These are phyloP conservation scores for Lepus oiostolus DNA, from an alignment of 2,797 vertebrate species.

Conservation along the genomic window DNA sequence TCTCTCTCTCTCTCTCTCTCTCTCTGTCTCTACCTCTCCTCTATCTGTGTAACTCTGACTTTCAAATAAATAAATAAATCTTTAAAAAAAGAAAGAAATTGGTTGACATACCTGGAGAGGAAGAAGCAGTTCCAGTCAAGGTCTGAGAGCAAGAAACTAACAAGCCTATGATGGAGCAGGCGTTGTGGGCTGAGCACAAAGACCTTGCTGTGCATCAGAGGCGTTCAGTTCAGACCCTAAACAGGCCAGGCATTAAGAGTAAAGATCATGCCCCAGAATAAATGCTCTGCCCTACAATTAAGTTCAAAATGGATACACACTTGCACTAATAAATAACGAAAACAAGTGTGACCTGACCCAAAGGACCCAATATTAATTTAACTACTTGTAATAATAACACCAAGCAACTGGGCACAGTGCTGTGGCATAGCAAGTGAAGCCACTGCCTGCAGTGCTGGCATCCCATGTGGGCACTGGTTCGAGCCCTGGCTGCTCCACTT, in stretches of 20 bases:
- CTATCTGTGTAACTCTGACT: too few relatives aligned
- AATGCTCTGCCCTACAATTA: background rate
- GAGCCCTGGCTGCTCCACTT: too few relatives aligned
- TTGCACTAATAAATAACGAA: background rate
- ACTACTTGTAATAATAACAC: background rate
- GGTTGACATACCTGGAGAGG: background rate
- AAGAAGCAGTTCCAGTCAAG: background rate
- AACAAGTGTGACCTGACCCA: background rate
- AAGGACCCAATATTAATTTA: background rate
- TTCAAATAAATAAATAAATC: too few relatives aligned
- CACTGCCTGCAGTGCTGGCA: too few relatives aligned
- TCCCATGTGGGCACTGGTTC: too few relatives aligned
- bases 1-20: too few relatives aligned
- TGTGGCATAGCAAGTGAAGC: too few relatives aligned
- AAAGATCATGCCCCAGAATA: background rate
- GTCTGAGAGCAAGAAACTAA: background rate
- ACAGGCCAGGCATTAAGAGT: background rate
- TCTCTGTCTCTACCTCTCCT: too few relatives aligned
- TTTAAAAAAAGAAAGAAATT: too few relatives aligned
- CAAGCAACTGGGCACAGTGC: background rate
- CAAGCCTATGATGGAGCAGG: background rate
- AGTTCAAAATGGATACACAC: slow-evolving; percentile 2
- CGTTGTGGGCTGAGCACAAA: background rate
- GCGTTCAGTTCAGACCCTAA: background rate
- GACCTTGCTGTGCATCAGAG: background rate